Base-by-base conservation (phyloP, 2,113 vertebrate genomes). In the Helogale parvula region DNA sequence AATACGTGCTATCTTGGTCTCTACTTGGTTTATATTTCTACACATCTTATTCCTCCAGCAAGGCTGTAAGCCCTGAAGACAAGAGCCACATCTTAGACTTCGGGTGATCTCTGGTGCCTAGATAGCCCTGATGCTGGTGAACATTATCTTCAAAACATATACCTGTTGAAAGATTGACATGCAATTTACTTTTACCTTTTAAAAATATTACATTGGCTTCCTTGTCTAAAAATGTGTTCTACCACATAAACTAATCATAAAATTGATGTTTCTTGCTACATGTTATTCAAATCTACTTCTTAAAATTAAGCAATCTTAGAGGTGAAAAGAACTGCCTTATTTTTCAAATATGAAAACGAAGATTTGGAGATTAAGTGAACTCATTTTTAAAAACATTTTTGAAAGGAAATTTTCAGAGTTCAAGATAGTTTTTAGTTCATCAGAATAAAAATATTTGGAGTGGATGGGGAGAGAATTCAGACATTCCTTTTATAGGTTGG, bases 381-480 rank as follows among this genome's bases (percentile, higher is more conserved):
- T 81, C 0, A 13, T n/a, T 95, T 84, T 83, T 25, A 0, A 38
- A 52, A 74, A 29, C 10, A 77, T 54, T 88, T 83, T 90, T 5
- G 2, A 17, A 90, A 45, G 83, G 38, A 93, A 68, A 83, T 47
- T n/a, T 89, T 96, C 45, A 74, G 10, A 41, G 33, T 57, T 96
- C 35, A 94, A 96, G 11, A 57, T 47, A 96, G 71, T 79, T 95
- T 80, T 96, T 94, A 74, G 69, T 90, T 79, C 27, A 97, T 38
- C 50, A 93, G 29, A 38, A 94, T 87, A 72, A 5, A 93, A 63
- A 45, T 38, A n/a, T 45, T 88, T 95, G 47, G 19, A 65, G 47
- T 47, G 35, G 63, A 69, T 68, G 69, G 74, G 81, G 80, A 92
- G 84, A 92, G 89, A 97, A 97, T 93, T 74, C 57, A 45, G 4